These are phyloP conservation scores for Erebia palarica DNA, from an alignment of 2,888 invertebrate genomes.

Conservation along the genomic window DNA sequence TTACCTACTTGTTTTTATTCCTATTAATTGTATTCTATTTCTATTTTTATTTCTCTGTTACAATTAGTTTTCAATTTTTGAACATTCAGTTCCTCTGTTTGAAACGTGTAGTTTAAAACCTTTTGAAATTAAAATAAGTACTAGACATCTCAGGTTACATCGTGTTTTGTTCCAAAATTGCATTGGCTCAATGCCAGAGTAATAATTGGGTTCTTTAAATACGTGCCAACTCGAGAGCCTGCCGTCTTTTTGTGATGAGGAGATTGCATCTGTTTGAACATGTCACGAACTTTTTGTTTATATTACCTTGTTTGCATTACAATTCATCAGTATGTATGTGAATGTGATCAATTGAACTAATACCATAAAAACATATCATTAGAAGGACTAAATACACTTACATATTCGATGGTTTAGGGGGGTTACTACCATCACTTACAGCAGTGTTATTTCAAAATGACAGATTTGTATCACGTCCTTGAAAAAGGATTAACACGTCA, in stretches of 20 bases:
- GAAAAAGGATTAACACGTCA: too few relatives aligned
- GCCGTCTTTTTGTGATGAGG: constrained; percentile 35
- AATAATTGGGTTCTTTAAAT: constrained; percentile 47
- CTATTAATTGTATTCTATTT: too few relatives aligned
- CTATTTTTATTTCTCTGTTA: not conserved
- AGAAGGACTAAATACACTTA: too few relatives aligned
- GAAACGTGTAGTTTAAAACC: not conserved
- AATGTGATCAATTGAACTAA: too few relatives aligned
- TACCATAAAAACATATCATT: too few relatives aligned
- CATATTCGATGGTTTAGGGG: too few relatives aligned
- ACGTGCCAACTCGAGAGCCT: constrained; percentile 43
- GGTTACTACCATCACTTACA: too few relatives aligned
- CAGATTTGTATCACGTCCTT: too few relatives aligned
- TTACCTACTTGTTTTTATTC: too few relatives aligned
- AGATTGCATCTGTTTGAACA: constrained; percentile 13
- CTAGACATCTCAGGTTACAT: constrained; percentile 17
- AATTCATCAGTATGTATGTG: too few relatives aligned
- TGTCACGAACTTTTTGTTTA: constrained; percentile 28
- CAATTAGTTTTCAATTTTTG: not conserved
- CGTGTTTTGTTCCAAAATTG: constrained; percentile 46
- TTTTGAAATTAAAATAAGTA: not conserved
- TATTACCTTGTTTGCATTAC: not conserved
- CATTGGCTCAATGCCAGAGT: constrained; percentile 45
- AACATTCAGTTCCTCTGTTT: not conserved
- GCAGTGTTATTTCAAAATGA: too few relatives aligned